Base-by-base conservation (phyloP, 2,797 vertebrate genomes). In the Miichthys miiuy region DNA sequence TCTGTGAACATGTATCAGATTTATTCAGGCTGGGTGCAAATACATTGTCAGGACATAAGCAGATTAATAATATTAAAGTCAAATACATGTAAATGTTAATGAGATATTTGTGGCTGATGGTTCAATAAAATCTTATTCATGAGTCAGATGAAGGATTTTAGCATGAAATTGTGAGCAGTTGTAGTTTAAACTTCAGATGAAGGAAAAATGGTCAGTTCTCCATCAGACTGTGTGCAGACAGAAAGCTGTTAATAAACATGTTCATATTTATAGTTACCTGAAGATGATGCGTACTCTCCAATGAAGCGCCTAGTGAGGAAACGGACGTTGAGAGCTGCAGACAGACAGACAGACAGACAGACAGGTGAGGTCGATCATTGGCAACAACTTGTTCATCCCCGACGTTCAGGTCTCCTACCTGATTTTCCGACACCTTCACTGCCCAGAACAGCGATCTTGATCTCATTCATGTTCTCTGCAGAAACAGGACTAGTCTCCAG, bases 291-390 rank as follows among this genome's bases (percentile, higher is more conserved):
- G 74, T 97, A 97, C 83, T 98, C 97, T 0, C 96, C 97, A 83
- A 97, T 97, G 83, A 97, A 97, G 0, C 96, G 75, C 73, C 94
- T 87, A 0, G 97, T 98, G 50, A 97, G 94, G 86, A 97, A 97
- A 2, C 96, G 93, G 73, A 97, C 97, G 0, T 95, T 94, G 56
- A 97, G 95, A 20, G 97, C 96, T 97, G 92, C 68, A 41, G 42
- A 79, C 42, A 48, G 16, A 68, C 13, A 41, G 11, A 23, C 42
- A 48, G 6, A 27, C 1, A 34, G 34, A 38, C 41, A 41, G 3
- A 54, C 30, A 67, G n/a, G n/a, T 63, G 34, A 75, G 42, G 0
- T 27, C 3, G 3, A 4, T n/a, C 7, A 42, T 11, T 17, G 10
- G 34, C 10, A 12, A 10, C 6, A 18, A 11, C 6, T 5, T 57